Base-by-base conservation (phyloP, 2,888 invertebrate genomes). In the Dasypogon diadema region DNA sequence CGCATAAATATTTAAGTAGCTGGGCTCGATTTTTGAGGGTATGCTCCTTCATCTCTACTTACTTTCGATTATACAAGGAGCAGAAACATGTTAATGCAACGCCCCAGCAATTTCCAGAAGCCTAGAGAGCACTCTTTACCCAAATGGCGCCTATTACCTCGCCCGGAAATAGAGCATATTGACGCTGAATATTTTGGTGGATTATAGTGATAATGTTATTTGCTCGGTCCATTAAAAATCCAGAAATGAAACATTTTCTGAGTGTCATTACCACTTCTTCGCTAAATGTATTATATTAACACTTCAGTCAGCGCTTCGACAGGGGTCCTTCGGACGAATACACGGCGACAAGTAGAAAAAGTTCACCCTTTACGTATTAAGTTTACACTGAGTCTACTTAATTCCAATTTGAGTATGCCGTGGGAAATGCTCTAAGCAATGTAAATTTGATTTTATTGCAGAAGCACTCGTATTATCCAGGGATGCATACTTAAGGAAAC, bases 1-100 rank as follows among this genome's bases (percentile, higher is more conserved):
- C 54, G 34, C 70, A 70, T 70, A 70, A 70, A 70, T 70, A 70
- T 70, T 70, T 54, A 70, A 70, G 70, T 70, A 70, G 65, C 65
- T 68, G 65, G 51, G 51, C 51, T 21, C 51, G 51, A 56, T 24
- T 56, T 56, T 56, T 56, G 30, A 24, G 24, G 24, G 30, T 56
- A n/a, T 14, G 24, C 30, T 56, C 14, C 54, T 26, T 56, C 56
- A 24, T 56, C 18, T 56, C n/a, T 22, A 10, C 30, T 12, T 68
- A 37, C 48, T 68, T 22, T 30, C 16, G 60, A 16, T 2, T 18
- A 63, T 34, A 26, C 18, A 18, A 37, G 60, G 4, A 30, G 70
- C 70, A 54, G 70, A 70, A 70, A 30, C 54, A 34, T 70, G 54
- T 46, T 70, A 70, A 70, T 70, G 70, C 54, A 70, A 12, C 70